Evolutionary conservation across 2,797 vertebrate species (phyloP).

Genomic region (Cephalopachus bancanus): DNA sequence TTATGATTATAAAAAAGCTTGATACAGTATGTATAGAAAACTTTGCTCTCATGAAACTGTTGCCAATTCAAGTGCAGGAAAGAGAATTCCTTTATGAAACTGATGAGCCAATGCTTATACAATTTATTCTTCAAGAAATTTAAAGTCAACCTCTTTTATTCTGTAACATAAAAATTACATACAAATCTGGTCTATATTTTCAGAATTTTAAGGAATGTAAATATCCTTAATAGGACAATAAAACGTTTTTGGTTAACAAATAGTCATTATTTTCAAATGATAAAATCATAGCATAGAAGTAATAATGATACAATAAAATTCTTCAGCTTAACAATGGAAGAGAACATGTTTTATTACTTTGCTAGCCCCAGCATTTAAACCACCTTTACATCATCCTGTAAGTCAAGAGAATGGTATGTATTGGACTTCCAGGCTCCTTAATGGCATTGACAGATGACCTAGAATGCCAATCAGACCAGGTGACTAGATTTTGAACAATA

Average conservation of each 20-base stretch:
- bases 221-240: background rate
- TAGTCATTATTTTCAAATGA: conserved; percentile 52
- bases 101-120: conserved; percentile 54
- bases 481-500: background rate
- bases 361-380: background rate
- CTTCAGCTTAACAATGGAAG: background rate
- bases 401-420: background rate
- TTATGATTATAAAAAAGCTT: conserved; percentile 81
- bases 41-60: conserved; percentile 50
- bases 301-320: background rate
- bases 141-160: background rate
- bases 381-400: background rate
- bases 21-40: conserved; percentile 72
- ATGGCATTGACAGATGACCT: background rate
- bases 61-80: conserved; percentile 39
- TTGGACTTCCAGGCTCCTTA: background rate
- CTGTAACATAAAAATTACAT: conserved; percentile 51
- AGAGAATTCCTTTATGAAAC: conserved; percentile 49
- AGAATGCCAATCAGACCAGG: background rate
- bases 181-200: conserved; percentile 23
- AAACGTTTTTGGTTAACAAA: background rate
- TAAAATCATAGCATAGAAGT: background rate
- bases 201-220: conserved; percentile 32
- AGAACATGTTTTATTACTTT: background rate
- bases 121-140: conserved; percentile 47